Evolutionary conservation across 2,797 vertebrate genomes (phyloP).

Genomic region (Amphiprion clarkii): DNA sequence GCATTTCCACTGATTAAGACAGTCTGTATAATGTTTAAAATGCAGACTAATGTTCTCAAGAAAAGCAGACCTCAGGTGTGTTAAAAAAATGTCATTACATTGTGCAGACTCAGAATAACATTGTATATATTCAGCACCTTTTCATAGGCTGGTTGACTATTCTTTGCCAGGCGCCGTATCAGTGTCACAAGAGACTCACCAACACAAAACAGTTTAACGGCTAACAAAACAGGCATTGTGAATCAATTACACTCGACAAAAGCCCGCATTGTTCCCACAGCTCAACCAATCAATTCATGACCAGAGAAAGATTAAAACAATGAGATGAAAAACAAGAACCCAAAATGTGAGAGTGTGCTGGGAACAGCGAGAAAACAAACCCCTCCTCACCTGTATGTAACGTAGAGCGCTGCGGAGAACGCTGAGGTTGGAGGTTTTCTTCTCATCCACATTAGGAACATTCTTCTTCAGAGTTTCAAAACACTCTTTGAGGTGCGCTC

Average conservation of each 20-base stretch:
- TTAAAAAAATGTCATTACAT: not conserved
- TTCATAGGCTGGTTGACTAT: not conserved
- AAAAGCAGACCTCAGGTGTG: not conserved
- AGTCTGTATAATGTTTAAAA: not conserved
- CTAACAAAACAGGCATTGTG: conserved; percentile 31
- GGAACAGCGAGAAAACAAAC: conserved; percentile 3
- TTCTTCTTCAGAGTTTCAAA: conserved; percentile 98
- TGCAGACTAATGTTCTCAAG: not conserved
- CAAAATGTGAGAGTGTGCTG: not conserved
- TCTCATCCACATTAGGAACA: conserved; percentile 97
- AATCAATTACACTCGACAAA: conserved; percentile 20
- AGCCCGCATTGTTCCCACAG: conserved; percentile 7
- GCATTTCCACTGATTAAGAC: conserved; percentile 2
- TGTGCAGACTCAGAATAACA: not conserved
- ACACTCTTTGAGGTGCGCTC: conserved; percentile 98
- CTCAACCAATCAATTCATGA: conserved; percentile 16
- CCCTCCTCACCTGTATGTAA: conserved; percentile 95
- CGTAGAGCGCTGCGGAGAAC: conserved; percentile 96
- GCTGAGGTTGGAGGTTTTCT: conserved; percentile 99
- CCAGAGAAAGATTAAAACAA: conserved; percentile 19
- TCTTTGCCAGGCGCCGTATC: conserved; percentile 5
- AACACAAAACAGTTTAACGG: conserved; percentile 13
- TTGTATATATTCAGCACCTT: not conserved
- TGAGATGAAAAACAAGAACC: conserved; percentile 15
- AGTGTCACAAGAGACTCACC: conserved; percentile 30